Conservation (phyloP, 2,888 invertebrate genomes). For the Drosophila macrothrix region DNA sequence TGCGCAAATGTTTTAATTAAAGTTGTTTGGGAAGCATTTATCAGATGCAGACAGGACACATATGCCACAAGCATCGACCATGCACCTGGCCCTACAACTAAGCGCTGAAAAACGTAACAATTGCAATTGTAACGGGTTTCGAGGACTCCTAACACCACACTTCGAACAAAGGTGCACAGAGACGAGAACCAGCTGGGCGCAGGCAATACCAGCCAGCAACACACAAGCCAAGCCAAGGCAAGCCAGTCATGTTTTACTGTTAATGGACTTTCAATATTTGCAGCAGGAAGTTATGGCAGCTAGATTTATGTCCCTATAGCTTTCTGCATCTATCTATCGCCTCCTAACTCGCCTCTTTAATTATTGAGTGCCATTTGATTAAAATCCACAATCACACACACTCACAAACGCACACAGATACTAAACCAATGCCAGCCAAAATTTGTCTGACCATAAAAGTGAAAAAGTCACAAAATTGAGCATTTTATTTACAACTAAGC, state of each 20-base stretch:
- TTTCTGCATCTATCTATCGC: conserved; percentile 34
- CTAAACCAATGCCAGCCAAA: conserved; percentile 42
- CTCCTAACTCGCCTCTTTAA: conserved; percentile 52
- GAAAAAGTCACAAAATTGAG: conserved; percentile 33
- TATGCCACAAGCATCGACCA: conserved; percentile 52
- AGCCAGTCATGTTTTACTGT: conserved; percentile 70
- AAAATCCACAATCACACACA: conserved; percentile 45
- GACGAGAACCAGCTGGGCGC: conserved; percentile 4
- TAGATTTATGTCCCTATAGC: conserved; percentile 67
- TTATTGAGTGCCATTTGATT: conserved; percentile 70
- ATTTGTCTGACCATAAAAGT: conserved; percentile 57
- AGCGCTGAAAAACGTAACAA: conserved; percentile 30
- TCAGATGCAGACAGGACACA: conserved; percentile 79
- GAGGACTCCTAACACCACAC: conserved; percentile 16
- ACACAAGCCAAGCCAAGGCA: not conserved
- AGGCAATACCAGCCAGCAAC: conserved; percentile 5
- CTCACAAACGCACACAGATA: not conserved
- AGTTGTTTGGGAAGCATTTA: conserved; percentile 74
- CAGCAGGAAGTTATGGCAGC: conserved; percentile 77
- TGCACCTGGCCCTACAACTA: conserved; percentile 38
- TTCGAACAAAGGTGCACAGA: conserved; percentile 28
- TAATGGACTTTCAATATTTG: conserved; percentile 79
- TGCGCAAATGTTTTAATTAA: conserved; percentile 76
- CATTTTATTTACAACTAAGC: not conserved
- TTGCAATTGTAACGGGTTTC: conserved; percentile 38